These are phyloP conservation scores for Australoheros scitulus DNA, from an alignment of 2,113 vertebrate species.

Conservation along the genomic window DNA sequence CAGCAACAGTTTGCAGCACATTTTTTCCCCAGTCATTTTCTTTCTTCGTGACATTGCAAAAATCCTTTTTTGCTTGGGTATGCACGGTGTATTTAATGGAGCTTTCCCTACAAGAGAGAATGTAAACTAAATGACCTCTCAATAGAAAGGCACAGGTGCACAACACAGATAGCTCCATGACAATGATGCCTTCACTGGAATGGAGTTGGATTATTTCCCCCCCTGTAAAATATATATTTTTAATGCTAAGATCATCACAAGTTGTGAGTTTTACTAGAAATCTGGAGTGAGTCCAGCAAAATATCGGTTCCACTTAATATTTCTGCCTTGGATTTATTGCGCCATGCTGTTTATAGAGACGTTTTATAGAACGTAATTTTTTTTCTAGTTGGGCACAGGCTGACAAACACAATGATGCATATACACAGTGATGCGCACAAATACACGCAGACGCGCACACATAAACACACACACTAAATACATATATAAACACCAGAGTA, in stretches of 20 bases:
- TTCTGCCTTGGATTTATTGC: conserved; percentile 60
- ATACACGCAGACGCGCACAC: neutral
- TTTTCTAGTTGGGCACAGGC: conserved; percentile 27
- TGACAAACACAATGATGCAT: conserved; percentile 42
- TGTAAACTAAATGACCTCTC: conserved; percentile 54
- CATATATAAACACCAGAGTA: conserved; percentile 39
- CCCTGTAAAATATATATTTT: conserved; percentile 62
- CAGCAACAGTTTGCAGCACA: conserved; percentile 39
- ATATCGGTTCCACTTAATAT: conserved; percentile 65
- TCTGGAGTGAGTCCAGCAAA: conserved; percentile 58
- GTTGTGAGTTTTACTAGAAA: conserved; percentile 53
- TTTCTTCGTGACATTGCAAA: conserved; percentile 43
- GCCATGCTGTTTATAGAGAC: conserved; percentile 51
- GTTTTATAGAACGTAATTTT: conserved; percentile 58
- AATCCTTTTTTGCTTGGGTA: conserved; percentile 27
- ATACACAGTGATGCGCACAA: conserved; percentile 7
- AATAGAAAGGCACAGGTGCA: conserved; percentile 50
- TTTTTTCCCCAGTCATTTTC: neutral
- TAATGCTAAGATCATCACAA: conserved; percentile 64
- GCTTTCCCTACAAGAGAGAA: conserved; percentile 35
- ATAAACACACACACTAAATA: conserved; percentile 16
- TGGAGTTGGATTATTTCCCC: conserved; percentile 59
- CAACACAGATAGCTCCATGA: conserved; percentile 45
- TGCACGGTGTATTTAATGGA: conserved; percentile 41
- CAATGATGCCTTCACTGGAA: conserved; percentile 56